phyloP scores from a whole-genome alignment of 2,888 invertebrate species.

The Zhuqinia jingwanae region DNA sequence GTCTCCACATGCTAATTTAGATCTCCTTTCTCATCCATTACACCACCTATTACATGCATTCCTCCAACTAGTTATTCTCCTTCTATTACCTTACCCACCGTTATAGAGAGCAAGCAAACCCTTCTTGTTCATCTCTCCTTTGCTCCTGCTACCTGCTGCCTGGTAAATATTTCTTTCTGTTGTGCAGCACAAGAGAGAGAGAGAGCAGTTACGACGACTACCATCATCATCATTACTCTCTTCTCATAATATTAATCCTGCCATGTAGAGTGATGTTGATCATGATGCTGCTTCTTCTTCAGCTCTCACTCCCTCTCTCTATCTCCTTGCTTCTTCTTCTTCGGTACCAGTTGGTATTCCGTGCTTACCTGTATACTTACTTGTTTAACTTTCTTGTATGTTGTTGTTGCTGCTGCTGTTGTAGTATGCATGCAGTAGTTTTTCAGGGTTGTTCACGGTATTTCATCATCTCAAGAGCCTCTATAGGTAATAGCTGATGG shows the following conservation, averaged over 20 bases:
- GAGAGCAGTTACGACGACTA: too few species aligned
- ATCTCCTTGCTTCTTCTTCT: neutral
- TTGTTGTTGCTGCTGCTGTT: constrained; percentile 1
- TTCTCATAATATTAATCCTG: neutral
- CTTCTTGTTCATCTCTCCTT: neutral
- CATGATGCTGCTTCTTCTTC: constrained; percentile 23
- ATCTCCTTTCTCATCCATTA: constrained; percentile 75
- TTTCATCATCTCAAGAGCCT: constrained; percentile 42
- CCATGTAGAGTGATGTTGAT: neutral
- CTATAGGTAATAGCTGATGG: constrained; percentile 12
- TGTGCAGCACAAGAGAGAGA: constrained; percentile 15
- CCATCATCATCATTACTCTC: neutral
- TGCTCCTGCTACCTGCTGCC: neutral
- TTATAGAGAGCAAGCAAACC: neutral
- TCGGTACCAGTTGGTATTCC: constrained; percentile 28
- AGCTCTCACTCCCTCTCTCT: constrained; percentile 27
- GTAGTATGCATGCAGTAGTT: neutral
- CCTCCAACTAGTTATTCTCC: constrained; percentile 70
- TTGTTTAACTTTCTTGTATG: too few species aligned
- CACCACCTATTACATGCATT: constrained; percentile 76
- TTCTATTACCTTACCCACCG: constrained; percentile 35
- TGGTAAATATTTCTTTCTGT: constrained; percentile 3
- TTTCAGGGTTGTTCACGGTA: constrained; percentile 45
- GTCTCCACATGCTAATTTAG: constrained; percentile 76
- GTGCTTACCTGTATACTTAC: constrained; percentile 14